phyloP scores from a whole-genome alignment of 2,797 vertebrate genomes.

The Lepilemur ruficaudatus region DNA sequence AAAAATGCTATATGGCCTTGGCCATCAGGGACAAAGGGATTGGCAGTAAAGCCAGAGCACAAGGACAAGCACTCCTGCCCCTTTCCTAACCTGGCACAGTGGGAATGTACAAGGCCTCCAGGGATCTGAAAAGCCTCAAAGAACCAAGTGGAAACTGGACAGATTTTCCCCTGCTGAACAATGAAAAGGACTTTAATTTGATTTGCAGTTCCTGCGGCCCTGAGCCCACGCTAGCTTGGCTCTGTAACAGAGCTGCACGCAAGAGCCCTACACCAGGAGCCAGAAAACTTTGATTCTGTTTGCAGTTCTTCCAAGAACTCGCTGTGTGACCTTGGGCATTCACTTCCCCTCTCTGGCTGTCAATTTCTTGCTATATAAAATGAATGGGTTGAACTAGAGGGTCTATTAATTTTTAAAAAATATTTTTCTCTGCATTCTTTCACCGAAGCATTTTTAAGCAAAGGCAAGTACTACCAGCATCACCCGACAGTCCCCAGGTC shows the following conservation, averaged over 20 bases:
- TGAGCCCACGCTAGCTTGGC: not conserved
- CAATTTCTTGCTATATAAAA: conserved; percentile 30
- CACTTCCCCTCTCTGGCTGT: not conserved
- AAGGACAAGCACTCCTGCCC: not conserved
- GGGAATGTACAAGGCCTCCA: not conserved
- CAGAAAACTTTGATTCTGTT: not conserved
- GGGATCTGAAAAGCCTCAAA: conserved; percentile 11
- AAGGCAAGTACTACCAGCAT: conserved; percentile 31
- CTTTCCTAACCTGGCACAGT: not conserved
- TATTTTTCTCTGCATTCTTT: not conserved
- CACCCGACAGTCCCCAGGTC: conserved; percentile 1
- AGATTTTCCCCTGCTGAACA: not conserved
- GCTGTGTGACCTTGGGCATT: conserved; percentile 10
- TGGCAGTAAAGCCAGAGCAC: not conserved
- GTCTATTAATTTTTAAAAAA: not conserved
- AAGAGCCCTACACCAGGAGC: not conserved
- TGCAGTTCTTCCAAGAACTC: conserved; percentile 34
- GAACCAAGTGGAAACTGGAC: not conserved
- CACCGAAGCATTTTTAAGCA: conserved; percentile 31
- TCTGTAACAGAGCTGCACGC: not conserved
- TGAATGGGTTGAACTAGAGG: not conserved
- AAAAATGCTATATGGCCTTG: not conserved
- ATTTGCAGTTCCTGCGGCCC: not conserved
- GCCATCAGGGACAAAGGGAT: not conserved
- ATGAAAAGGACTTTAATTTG: not conserved